Evolutionary conservation across 1,140 invertebrate species (phyloP), one percentile per base, ranked within the genome.

Genomic region (Heliconius congener): DNA sequence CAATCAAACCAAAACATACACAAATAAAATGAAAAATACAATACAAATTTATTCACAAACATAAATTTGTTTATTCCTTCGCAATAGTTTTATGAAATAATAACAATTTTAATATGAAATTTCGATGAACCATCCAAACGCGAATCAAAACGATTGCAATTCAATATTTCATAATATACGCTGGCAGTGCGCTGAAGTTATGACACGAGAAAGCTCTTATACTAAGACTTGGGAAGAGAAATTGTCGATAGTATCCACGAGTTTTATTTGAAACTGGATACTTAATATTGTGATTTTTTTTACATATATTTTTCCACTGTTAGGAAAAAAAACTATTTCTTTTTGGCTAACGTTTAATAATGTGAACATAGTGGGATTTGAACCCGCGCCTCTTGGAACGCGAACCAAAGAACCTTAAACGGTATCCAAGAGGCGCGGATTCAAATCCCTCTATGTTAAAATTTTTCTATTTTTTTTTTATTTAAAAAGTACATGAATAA

Each of bases 141-240:
- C 55, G 71, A 74, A 66, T 66, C 71, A 70, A 79, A 79, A 79
- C 73, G 42, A 74, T 76, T 74, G 66, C 70, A 79, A 72, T 79
- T 70, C 78, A 76, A 79, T 79, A 79, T 79, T 76, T 79, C 66
- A 76, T 74, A 76, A 70, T 76, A 76, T 76, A 76, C 74, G 71
- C 66, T 60, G 1, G 71, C 72, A 52, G n/a, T 42, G 55, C 39
- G 72, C 39, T 57, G 71, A 80, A 87, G 86, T 86, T 88, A 87
- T 87, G 85, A 90, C 88, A 90, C 84, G 81, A 80, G 85, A 90
- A 90, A 84, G 88, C 88, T 90, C 88, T 90, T 90, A 90, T 87
- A 83, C 87, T 83, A 79, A 71, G 71, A 76, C 60, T 80, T 74
- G 79, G 66, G 73, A 66, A 75, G 80, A 55, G 60, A 81, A 77